Evolutionary conservation across 2,888 invertebrate species (phyloP).

Genomic region (Sphaerophoria taeniata): DNA sequence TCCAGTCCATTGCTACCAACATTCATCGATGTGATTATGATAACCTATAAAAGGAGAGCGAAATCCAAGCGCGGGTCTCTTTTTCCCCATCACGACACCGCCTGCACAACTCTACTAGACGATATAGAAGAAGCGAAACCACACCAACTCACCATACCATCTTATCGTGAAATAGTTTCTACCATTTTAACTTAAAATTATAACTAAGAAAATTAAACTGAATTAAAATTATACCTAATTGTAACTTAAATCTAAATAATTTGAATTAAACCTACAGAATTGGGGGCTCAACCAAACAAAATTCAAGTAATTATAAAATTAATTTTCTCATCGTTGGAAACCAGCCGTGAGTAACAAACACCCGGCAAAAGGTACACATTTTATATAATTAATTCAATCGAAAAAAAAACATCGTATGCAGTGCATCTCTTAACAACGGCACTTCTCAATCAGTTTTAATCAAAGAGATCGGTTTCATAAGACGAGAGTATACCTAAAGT

Average conservation of each 20-base stretch:
- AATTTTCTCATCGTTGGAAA: neutral
- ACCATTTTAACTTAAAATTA: too few relatives aligned
- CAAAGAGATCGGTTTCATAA: neutral
- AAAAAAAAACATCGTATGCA: neutral
- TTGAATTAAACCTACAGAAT: neutral
- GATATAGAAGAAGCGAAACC: too few relatives aligned
- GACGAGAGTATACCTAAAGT: neutral
- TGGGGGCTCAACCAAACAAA: neutral
- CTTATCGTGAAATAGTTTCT: too few relatives aligned
- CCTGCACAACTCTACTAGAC: too few relatives aligned
- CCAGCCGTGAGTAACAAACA: neutral
- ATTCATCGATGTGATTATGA: too few relatives aligned
- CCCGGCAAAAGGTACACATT: constrained; percentile 2
- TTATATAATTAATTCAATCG: neutral
- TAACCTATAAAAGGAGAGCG: too few relatives aligned
- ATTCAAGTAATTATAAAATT: neutral
- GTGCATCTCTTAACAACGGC: neutral
- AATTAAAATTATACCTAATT: too few relatives aligned
- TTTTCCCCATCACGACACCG: neutral
- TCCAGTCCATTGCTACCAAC: too few relatives aligned
- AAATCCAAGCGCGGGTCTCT: too few relatives aligned
- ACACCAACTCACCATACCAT: too few relatives aligned
- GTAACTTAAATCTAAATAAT: neutral
- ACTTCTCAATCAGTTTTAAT: neutral
- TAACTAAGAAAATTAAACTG: too few relatives aligned